Conservation (phyloP, 2,888 invertebrate species). For the Xylocampa areola region DNA sequence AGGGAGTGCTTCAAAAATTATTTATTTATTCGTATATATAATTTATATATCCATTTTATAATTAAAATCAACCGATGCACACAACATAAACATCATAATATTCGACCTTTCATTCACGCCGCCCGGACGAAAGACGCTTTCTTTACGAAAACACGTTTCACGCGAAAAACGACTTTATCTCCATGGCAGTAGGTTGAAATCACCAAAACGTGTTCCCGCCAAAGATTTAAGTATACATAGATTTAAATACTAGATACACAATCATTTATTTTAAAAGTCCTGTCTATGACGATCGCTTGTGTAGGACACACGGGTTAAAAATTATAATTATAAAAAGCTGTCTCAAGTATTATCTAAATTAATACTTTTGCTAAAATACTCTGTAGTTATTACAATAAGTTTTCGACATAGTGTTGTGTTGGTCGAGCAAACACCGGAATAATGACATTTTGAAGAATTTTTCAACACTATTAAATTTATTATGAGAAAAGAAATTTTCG, state of each 20-base stretch:
- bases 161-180: constrained; percentile 59
- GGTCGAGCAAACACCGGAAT: background rate
- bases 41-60: constrained; percentile 89
- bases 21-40: constrained; percentile 89
- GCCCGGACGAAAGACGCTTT: constrained; percentile 62
- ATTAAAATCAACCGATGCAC: constrained; percentile 87
- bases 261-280: constrained; percentile 64
- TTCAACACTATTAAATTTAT: constrained; percentile 2
- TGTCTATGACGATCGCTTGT: constrained; percentile 51
- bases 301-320: constrained; percentile 46
- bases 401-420: constrained; percentile 60
- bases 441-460: background rate
- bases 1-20: constrained; percentile 88
- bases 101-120: constrained; percentile 61
- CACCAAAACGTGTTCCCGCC: constrained; percentile 52
- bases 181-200: constrained; percentile 68
- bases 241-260: constrained; percentile 65
- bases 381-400: constrained; percentile 53
- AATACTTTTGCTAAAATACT: constrained; percentile 81
- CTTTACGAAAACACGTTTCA: constrained; percentile 62
- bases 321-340: constrained; percentile 68
- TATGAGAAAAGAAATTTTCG: background rate
- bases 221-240: constrained; percentile 64
- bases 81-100: constrained; percentile 78
- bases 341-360: constrained; percentile 72